A percentile compares a stretch with the other conserved stretches of the same genome.
Evolutionary conservation across 2,113 vertebrate species (phyloP).

Genomic region (Oostethus manadensis): DNA sequence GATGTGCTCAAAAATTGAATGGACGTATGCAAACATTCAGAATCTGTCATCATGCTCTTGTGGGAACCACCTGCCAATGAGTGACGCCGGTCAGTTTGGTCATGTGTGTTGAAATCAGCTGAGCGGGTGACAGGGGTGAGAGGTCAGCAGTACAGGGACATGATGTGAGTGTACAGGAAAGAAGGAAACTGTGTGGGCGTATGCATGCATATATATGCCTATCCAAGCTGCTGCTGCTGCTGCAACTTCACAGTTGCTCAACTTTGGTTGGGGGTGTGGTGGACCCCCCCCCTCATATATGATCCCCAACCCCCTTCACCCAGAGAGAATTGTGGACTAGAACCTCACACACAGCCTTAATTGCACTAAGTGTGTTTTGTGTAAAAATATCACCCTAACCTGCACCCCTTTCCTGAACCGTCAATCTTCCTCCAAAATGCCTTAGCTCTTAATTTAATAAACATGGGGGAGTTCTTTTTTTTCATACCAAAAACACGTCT

Average conservation of each 20-base stretch:
- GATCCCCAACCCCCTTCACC: conserved; percentile 13
- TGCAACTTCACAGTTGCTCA: conserved; percentile 45
- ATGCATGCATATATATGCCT: conserved; percentile 15
- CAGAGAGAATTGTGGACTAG: conserved; percentile 45
- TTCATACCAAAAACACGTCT: conserved; percentile 61
- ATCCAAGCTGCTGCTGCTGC: conserved; percentile 24
- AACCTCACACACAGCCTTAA: conserved; percentile 66
- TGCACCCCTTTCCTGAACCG: conserved; percentile 71
- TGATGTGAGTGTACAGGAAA: conserved; percentile 25
- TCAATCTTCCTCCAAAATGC: conserved; percentile 66
- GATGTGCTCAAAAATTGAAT: conserved; percentile 9
- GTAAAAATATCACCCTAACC: conserved; percentile 75
- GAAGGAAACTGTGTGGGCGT: conserved; percentile 38
- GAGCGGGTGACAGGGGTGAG: conserved; percentile 26
- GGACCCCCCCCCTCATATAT: neutral
- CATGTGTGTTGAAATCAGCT: conserved; percentile 47
- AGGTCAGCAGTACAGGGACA: conserved; percentile 15
- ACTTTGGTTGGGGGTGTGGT: conserved; percentile 30
- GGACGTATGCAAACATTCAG: neutral
- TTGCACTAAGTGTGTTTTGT: conserved; percentile 78
- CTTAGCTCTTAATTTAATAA: conserved; percentile 72
- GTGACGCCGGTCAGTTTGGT: conserved; percentile 12
- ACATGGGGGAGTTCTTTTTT: conserved; percentile 53
- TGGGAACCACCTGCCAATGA: neutral
- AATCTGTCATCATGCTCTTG: neutral